Percentiles rank a stretch among this genome's conserved stretches.
phyloP scores from a whole-genome alignment of 2,113 vertebrate species.

The Salvelinus sp. region DNA sequence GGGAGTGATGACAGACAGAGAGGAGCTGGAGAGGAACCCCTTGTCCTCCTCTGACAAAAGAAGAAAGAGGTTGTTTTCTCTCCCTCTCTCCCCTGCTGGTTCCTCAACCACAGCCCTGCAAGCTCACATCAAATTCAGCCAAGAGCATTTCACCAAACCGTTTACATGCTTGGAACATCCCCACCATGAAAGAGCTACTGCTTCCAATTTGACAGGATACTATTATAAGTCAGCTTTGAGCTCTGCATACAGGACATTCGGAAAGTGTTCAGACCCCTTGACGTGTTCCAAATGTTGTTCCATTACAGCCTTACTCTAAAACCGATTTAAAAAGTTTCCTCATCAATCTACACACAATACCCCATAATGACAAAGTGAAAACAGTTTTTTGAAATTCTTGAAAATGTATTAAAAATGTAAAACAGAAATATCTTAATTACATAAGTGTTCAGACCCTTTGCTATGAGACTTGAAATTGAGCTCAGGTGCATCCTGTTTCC shows the following conservation, averaged over 20 bases:
- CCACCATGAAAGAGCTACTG: slow-evolving; percentile 20
- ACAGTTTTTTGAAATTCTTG: no score
- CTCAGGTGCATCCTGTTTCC: no score
- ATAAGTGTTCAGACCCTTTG: no score
- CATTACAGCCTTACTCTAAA: no score
- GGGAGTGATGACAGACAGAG: slow-evolving; percentile 22
- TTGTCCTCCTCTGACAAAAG: slow-evolving; percentile 11
- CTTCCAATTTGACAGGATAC: neutral
- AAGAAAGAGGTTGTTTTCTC: slow-evolving; percentile 12
- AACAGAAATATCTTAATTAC: no score
- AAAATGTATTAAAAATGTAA: no score
- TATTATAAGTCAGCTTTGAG: neutral
- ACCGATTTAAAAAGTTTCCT: no score
- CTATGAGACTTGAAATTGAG: no score
- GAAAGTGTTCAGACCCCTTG: no score
- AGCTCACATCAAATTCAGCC: slow-evolving; percentile 50
- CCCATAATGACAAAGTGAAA: no score
- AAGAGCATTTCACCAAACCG: slow-evolving; percentile 45
- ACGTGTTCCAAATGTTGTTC: no score
- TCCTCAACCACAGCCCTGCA: slow-evolving; percentile 52
- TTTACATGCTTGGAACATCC: slow-evolving; percentile 25
- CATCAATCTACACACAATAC: no score
- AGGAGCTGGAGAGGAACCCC: slow-evolving; percentile 2
- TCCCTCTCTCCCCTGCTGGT: slow-evolving; percentile 34
- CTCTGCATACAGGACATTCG: neutral